Base-by-base conservation (phyloP, 2,113 vertebrate genomes). In the Motacilla tschutschensis region DNA sequence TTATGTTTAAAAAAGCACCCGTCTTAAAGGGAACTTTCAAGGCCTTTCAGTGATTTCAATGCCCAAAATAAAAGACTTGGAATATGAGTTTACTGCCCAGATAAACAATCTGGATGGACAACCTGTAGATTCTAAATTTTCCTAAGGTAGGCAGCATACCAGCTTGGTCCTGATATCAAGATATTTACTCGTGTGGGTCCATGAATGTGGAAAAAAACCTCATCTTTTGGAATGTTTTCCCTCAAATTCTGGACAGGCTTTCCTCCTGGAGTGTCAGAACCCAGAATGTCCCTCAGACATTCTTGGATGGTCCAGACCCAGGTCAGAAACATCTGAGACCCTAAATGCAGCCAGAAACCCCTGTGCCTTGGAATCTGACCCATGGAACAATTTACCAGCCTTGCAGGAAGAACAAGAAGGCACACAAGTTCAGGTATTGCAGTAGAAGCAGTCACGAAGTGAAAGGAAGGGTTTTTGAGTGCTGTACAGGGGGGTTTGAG, bases 101-200 rank as follows among this genome's bases (percentile, higher is more conserved):
- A 20, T 48, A 55, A 64, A 29, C 19, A 31, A 31, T 12, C 29
- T 19, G 33, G 15, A 54, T 40, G 48, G 33, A 40, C 33, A 55
- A 29, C 2, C 16, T 17, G 11, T 7, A 29, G 31, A 43, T 7
- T 14, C 20, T 44, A 21, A 8, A 29, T 33, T 33, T 36, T 5
- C 12, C 14, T 10, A 31, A 73, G 35, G 19, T 0, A 62, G 29
- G 35, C 38, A 41, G 25, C 36, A 31, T 4, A 29, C 12, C 43
- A 36, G n/a, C 16, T 10, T 33, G 41, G 10, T 33, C 55, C 24
- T 35, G 38, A 2, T 1, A 4, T 2, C 14, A 13, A 36, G 28
- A 25, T 20, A 14, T 48, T 72, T 9, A 20, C 13, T 7, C 2
- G 1, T 1, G 3, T 4, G 11, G 3, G 11, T 31, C 20, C 25